phyloP scores from a whole-genome alignment of 2,888 invertebrate species.

The Rotaria magnacalcarata region DNA sequence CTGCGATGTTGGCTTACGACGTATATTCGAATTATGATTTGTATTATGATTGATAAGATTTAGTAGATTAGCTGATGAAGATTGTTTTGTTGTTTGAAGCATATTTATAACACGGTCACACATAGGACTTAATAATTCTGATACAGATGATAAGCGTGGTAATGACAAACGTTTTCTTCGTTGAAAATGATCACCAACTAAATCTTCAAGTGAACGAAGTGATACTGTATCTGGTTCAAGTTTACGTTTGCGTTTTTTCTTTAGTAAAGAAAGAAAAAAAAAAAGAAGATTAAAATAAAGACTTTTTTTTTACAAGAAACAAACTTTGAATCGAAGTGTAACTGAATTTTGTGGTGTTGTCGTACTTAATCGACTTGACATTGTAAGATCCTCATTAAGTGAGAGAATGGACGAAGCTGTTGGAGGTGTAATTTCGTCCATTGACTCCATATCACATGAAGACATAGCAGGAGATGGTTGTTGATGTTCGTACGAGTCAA shows the following conservation, averaged over 20 bases:
- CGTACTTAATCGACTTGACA: background rate
- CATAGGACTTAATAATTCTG: conserved; percentile 28
- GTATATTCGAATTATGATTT: background rate
- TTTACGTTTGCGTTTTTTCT: conserved; percentile 34
- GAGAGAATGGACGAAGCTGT: background rate
- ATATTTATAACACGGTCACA: conserved; percentile 25
- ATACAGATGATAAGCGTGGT: conserved; percentile 29
- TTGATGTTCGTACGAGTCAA: background rate
- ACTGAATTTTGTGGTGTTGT: background rate
- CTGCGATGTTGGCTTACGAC: background rate
- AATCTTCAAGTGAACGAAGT: conserved; percentile 11
- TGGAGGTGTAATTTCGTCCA: background rate
- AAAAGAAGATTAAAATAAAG: too few species aligned
- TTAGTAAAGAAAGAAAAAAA: background rate
- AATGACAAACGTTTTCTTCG: background rate
- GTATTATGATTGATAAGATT: background rate
- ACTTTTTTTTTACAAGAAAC: too few species aligned
- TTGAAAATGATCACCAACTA: conserved; percentile 12
- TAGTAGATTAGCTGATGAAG: background rate
- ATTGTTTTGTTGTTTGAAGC: conserved; percentile 4
- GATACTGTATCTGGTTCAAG: conserved; percentile 13
- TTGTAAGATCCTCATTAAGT: background rate
- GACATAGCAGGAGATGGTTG: background rate
- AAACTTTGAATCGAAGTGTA: background rate
- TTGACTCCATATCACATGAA: conserved; percentile 3